Evolutionary conservation across 1,140 invertebrate genomes (phyloP).

Genomic region (Triops longicaudatus): DNA sequence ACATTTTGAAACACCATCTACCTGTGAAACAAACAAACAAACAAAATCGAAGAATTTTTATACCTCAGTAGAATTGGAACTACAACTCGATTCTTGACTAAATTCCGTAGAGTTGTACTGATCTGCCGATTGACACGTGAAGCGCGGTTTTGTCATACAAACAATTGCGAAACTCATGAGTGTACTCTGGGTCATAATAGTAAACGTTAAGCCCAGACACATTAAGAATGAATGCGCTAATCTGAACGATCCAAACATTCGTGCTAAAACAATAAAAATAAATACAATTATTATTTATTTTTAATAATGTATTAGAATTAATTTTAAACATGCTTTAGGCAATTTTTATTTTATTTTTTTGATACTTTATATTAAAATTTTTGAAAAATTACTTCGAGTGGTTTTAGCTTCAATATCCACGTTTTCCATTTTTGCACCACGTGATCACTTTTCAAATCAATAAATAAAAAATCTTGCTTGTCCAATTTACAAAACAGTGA

Average conservation of each 20-base stretch:
- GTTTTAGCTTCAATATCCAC: too few species aligned
- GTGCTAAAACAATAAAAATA: neutral
- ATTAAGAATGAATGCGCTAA: neutral
- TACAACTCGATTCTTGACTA: neutral
- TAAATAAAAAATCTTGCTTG: too few species aligned
- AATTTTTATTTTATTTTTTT: too few species aligned
- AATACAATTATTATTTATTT: neutral
- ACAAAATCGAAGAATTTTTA: too few species aligned
- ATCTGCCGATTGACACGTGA: neutral
- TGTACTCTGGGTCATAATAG: neutral
- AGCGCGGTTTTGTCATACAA: neutral
- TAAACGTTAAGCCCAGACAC: neutral
- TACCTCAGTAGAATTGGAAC: neutral
- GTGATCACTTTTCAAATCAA: too few species aligned
- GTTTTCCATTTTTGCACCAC: too few species aligned
- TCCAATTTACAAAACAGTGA: too few species aligned
- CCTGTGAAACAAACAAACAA: too few species aligned
- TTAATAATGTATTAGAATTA: neutral
- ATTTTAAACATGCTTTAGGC: neutral
- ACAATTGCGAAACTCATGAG: neutral
- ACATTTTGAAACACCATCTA: too few species aligned
- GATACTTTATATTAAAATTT: too few species aligned
- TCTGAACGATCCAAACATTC: neutral
- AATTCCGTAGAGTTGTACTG: neutral
- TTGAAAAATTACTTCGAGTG: too few species aligned